Base-by-base conservation (phyloP, 1,140 invertebrate genomes). In the Drosophila novamexicana region DNA sequence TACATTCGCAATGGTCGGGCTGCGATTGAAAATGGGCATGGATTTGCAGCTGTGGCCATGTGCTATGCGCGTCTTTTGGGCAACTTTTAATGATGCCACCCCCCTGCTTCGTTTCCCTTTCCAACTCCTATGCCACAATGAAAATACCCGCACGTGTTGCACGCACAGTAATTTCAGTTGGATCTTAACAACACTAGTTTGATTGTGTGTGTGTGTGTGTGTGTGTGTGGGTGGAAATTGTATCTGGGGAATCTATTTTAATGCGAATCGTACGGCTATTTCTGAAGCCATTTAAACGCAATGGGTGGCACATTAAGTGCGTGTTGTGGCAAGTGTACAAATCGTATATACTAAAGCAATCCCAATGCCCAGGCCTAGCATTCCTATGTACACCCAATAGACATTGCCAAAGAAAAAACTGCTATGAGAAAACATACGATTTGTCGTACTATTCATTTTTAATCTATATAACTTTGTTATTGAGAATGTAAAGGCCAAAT, bases 191-290 rank as follows among this genome's bases (percentile, higher is more conserved):
- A 54, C 69, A 66, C 57, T 66, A 50, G 52, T 42, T 47, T 36
- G n/a, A 37, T 29, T 37, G 29, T 9, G 8, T 59, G 53, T 34
- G 9, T 34, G 57, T 18, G 47, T 50, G 47, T 40, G 56, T 47
- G 40, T 29, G 22, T 29, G 22, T 34, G 63, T 68, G 71, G 56
- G 49, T 72, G 47, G 47, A 73, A 61, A 68, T 62, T 61, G 65
- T 69, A 57, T 62, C 71, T 57, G 42, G 53, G 57, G 42, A 74
- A 74, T 74, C 65, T 74, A 74, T 74, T 74, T 74, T 62, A 74
- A 69, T 62, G 71, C 49, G 56, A 54, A 56, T 68, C 36, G 56
- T 36, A 68, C n/a, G 57, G 65, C 47, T 57, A 67, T 73, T 73
- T 59, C 49, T 39, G 39, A 53, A 54, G 65, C 66, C 57, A 69